phyloP scores from a whole-genome alignment of 2,888 invertebrate species.

The Drosophila suboccidentalis region DNA sequence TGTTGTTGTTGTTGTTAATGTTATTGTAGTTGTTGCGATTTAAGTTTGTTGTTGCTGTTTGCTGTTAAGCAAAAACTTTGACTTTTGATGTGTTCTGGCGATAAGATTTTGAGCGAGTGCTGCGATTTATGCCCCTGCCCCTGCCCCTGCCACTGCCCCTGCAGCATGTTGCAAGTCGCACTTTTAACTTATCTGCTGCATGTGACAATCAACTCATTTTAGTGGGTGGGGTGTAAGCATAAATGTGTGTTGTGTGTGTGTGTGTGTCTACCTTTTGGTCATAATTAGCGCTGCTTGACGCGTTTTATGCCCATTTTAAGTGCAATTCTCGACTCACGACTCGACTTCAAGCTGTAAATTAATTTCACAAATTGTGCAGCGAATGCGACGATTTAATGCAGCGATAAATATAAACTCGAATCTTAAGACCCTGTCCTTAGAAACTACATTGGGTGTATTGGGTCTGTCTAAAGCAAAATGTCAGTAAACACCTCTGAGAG shows the following conservation, averaged over 20 bases:
- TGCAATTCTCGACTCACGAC: constrained; percentile 54
- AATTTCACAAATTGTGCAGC: constrained; percentile 80
- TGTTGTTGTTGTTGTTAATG: constrained; percentile 17
- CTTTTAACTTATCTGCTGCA: constrained; percentile 77
- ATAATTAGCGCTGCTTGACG: constrained; percentile 71
- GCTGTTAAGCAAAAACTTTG: constrained; percentile 58
- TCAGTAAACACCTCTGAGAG: too few species aligned
- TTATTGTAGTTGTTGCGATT: constrained; percentile 14
- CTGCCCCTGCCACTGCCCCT: constrained; percentile 7
- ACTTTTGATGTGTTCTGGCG: constrained; percentile 67
- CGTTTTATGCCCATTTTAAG: constrained; percentile 74
- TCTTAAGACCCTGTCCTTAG: constrained; percentile 3
- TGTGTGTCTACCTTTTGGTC: constrained; percentile 44
- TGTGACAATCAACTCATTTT: constrained; percentile 82
- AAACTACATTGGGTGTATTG: background rate
- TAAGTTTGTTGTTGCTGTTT: constrained; percentile 23
- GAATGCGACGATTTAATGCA: constrained; percentile 64
- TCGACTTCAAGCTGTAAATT: constrained; percentile 64
- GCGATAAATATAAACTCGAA: constrained; percentile 65
- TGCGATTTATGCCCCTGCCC: constrained; percentile 65
- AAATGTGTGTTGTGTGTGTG: constrained; percentile 11
- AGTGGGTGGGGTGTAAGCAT: constrained; percentile 46
- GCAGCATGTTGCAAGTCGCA: constrained; percentile 33
- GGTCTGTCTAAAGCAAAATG: too few species aligned
- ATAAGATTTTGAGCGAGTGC: constrained; percentile 78